Evolutionary conservation across 1,140 invertebrate genomes (phyloP).

Genomic region (Antheraea mylitta): DNA sequence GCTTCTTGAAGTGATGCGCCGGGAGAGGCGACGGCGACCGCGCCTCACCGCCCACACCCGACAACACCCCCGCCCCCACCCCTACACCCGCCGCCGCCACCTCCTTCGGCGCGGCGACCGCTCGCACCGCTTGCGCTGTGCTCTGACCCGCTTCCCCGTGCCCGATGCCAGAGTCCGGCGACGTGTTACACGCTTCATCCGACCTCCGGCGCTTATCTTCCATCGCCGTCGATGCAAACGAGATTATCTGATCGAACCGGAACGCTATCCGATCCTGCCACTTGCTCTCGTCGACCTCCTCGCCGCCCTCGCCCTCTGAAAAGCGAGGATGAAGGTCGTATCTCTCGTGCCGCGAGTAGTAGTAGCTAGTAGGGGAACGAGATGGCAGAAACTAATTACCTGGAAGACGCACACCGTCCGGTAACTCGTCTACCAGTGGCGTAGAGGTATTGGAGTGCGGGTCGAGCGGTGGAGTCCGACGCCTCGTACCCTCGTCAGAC

Average conservation of each 20-base stretch:
- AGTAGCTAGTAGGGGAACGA: neutral
- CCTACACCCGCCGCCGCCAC: slow-evolving; percentile 37
- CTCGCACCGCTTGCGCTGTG: slow-evolving; percentile 11
- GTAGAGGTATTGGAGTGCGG: slow-evolving; percentile 83
- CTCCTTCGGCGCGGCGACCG: slow-evolving; percentile 76
- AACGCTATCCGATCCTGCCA: slow-evolving; percentile 93
- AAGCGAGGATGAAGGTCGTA: slow-evolving; percentile 13
- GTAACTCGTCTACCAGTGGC: slow-evolving; percentile 81
- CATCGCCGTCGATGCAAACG: slow-evolving; percentile 91
- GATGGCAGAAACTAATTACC: slow-evolving; percentile 26
- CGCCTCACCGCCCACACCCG: slow-evolving; percentile 57
- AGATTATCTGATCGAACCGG: slow-evolving; percentile 92
- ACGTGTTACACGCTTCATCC: slow-evolving; percentile 85
- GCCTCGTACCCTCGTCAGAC: slow-evolving; percentile 26
- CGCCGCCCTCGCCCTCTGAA: slow-evolving; percentile 78
- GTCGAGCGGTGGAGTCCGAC: slow-evolving; percentile 68
- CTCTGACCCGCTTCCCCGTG: slow-evolving; percentile 79
- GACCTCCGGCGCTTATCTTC: slow-evolving; percentile 87
- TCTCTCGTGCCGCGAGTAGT: neutral
- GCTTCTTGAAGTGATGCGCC: slow-evolving; percentile 88
- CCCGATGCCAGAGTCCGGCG: slow-evolving; percentile 88
- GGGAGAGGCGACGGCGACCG: slow-evolving; percentile 43
- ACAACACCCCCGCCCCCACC: slow-evolving; percentile 57
- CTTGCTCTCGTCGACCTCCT: slow-evolving; percentile 83
- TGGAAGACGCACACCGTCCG: slow-evolving; percentile 53